Evolutionary conservation across 2,888 invertebrate genomes (phyloP), one percentile per base, ranked within the genome.

Genomic region (Cecidostiba fungosa): DNA sequence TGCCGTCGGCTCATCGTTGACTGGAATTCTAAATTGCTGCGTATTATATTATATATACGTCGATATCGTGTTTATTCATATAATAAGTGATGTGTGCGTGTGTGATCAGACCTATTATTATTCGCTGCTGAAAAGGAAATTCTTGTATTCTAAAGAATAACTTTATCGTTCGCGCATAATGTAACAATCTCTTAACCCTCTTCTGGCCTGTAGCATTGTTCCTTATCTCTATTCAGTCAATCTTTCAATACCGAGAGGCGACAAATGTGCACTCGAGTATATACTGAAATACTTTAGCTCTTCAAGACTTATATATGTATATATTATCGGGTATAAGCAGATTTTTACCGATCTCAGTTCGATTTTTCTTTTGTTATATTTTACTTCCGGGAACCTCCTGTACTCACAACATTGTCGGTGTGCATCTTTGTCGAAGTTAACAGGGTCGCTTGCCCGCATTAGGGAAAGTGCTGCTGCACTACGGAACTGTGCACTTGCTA

Each of bases 401-500:
- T 23, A 23, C 50, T 26, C 19, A 72, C 29, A 16, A n/a, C 74
- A 36, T 32, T 14, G 50, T 0, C 62, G 62, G 16, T 26, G 10
- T 19, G 66, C 77, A 50, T 80, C 88, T 88, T 88, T 87, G 87
- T 88, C 86, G 81, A 89, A 89, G 88, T 89, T 89, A 87, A 87
- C 83, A 86, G 85, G 86, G 84, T 88, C 86, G 86, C 88, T 80
- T 54, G 43, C n/a, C 88, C 88, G 87, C 88, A 89, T 89, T 89
- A 89, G 80, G 86, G 88, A 86, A 88, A 89, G 89, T 88, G 88
- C 87, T 88, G 83, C 87, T 88, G 83, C 87, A 86, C 87, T 86
- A 84, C 87, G 83, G 23, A 3, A 82, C 82, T 73, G 87, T 87
- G 82, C 85, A 23, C 62, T 62, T 62, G 23, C 23, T 12, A 62